A percentile compares a stretch with the other conserved stretches of the same genome.
phyloP scores from a whole-genome alignment of 1,140 invertebrate species.

The Brachionus manjavacas region DNA sequence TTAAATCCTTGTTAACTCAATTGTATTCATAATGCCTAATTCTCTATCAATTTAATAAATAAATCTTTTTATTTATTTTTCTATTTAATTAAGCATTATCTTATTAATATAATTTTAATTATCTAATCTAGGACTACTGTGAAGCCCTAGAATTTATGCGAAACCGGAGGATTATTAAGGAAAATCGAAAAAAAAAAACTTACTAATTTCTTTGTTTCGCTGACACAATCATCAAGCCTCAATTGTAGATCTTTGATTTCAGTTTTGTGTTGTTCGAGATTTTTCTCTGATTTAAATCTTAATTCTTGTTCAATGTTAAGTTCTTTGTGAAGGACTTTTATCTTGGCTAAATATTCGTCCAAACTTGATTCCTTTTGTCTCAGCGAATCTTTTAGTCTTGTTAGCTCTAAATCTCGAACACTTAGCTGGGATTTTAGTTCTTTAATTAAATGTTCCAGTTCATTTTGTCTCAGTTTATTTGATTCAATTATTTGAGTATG shows the following conservation, averaged over 20 bases:
- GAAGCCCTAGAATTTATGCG: background rate
- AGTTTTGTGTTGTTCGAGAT: slow-evolving; percentile 31
- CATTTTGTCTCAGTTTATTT: background rate
- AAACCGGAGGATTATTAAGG: background rate
- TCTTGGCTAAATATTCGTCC: slow-evolving; percentile 15
- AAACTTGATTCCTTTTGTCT: slow-evolving; percentile 1
- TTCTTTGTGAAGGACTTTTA: slow-evolving; percentile 9
- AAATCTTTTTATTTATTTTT: background rate
- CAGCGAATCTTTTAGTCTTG: background rate
- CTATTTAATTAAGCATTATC: background rate
- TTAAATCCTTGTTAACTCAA: background rate
- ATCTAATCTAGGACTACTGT: background rate
- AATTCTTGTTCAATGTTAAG: background rate
- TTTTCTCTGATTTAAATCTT: slow-evolving; percentile 12
- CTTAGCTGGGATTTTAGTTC: background rate
- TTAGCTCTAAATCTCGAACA: slow-evolving; percentile 7
- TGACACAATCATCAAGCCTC: slow-evolving; percentile 21
- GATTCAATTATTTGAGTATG: background rate
- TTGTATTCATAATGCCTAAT: background rate
- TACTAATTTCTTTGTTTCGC: slow-evolving; percentile 36
- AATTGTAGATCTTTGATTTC: slow-evolving; percentile 38
- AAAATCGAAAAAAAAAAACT: background rate
- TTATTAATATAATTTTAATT: background rate
- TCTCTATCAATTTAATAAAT: background rate
- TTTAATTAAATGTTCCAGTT: slow-evolving; percentile 9